These are phyloP conservation scores for Mimachlamys varia DNA, from an alignment of 2,888 invertebrate species.

Conservation along the genomic window DNA sequence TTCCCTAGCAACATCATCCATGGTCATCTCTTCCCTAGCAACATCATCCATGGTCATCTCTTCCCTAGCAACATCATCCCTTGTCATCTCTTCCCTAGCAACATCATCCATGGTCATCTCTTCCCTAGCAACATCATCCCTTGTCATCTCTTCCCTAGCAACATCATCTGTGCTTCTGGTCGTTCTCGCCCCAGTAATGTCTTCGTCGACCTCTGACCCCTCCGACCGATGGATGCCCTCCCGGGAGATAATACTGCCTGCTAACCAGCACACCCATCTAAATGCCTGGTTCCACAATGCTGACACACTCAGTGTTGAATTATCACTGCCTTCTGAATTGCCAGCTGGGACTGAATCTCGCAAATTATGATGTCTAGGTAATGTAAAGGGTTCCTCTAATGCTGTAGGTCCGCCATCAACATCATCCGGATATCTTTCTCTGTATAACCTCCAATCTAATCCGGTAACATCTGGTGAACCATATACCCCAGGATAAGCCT, in stretches of 20 bases:
- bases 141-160: slow-evolving; percentile 40
- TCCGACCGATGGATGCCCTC: slow-evolving; percentile 46
- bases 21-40: slow-evolving; percentile 41
- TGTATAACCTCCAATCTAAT: background rate
- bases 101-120: slow-evolving; percentile 40
- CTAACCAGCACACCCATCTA: slow-evolving; percentile 7
- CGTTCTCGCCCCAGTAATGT: slow-evolving; percentile 17
- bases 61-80: slow-evolving; percentile 45
- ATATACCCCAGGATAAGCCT: background rate
- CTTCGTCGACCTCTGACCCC: slow-evolving; percentile 7
- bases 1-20: slow-evolving; percentile 45
- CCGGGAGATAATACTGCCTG: slow-evolving; percentile 36
- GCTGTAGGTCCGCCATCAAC: background rate
- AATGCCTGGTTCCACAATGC: background rate
- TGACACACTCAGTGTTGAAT: background rate
- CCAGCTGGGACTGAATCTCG: background rate
- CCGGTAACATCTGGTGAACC: background rate
- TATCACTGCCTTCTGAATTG: background rate
- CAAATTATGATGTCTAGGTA: background rate
- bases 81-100: slow-evolving; percentile 40
- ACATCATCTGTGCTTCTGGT: too few species aligned
- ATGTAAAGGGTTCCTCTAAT: background rate
- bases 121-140: slow-evolving; percentile 19
- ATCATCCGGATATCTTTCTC: background rate
- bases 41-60: slow-evolving; percentile 41